Evolutionary conservation across 2,797 vertebrate genomes (phyloP).

Genomic region (Diplodus sargus): DNA sequence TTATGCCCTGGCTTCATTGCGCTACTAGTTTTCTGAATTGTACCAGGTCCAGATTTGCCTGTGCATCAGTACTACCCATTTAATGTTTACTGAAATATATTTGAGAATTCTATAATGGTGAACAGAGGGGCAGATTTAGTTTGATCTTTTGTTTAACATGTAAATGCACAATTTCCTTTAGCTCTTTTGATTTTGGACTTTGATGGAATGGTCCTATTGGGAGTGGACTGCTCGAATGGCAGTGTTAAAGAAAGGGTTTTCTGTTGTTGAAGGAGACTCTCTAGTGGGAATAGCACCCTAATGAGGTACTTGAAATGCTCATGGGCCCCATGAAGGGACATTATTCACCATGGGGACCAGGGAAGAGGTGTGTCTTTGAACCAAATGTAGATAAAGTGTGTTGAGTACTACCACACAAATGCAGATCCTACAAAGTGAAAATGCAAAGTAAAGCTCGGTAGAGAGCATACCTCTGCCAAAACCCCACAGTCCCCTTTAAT

Average conservation of each 20-base stretch:
- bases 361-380: constrained; percentile 70
- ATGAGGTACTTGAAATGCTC: constrained; percentile 84
- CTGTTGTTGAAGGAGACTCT: constrained; percentile 82
- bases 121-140: constrained; percentile 3
- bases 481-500: too few species aligned
- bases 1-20: background rate
- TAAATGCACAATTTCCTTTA: constrained; percentile 40
- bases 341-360: constrained; percentile 81
- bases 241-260: constrained; percentile 58
- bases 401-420: constrained; percentile 23
- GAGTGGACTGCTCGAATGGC: constrained; percentile 38
- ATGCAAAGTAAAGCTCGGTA: background rate
- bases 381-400: constrained; percentile 75
- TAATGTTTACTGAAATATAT: constrained; percentile 15
- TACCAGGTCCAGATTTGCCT: constrained; percentile 2
- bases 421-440: background rate
- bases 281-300: constrained; percentile 78
- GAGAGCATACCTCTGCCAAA: too few species aligned
- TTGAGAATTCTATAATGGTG: constrained; percentile 23
- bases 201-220: constrained; percentile 37
- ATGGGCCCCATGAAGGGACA: constrained; percentile 76
- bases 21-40: constrained; percentile 14
- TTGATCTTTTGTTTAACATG: constrained; percentile 48
- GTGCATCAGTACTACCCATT: constrained; percentile 3
- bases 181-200: constrained; percentile 49